Percentiles rank a stretch among this genome's conserved stretches.
phyloP scores from a whole-genome alignment of 2,113 vertebrate genomes.

The Aythya baeri region DNA sequence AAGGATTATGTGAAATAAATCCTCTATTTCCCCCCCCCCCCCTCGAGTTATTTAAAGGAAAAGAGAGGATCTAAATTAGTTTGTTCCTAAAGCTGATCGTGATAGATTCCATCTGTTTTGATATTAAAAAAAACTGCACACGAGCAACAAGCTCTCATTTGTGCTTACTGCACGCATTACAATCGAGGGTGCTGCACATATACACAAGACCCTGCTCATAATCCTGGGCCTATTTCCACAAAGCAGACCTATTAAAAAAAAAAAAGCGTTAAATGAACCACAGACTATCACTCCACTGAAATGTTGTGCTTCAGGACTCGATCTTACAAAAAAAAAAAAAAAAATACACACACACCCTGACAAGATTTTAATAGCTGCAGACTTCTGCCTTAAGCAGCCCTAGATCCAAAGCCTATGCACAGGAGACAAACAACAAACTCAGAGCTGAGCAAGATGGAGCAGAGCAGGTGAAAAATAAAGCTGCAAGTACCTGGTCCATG shows the following conservation, averaged over 20 bases:
- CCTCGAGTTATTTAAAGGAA: not conserved
- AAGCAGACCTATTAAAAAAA: not conserved
- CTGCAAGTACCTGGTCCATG: not conserved
- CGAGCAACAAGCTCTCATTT: not conserved
- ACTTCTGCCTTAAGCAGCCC: not conserved
- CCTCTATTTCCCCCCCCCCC: rapidly evolving
- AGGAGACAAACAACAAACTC: not conserved
- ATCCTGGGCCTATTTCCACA: not conserved
- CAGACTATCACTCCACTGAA: not conserved
- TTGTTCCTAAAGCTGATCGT: not conserved
- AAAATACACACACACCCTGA: rapidly evolving
- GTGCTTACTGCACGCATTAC: not conserved
- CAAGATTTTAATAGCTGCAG: not conserved
- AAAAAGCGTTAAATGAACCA: not conserved
- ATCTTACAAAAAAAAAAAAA: not conserved
- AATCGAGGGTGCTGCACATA: rapidly evolving
- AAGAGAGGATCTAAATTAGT: not conserved
- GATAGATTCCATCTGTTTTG: not conserved
- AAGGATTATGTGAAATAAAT: not conserved
- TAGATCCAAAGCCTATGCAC: not conserved
- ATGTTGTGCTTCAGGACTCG: not conserved
- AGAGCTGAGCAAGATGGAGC: not conserved
- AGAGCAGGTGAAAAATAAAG: not conserved
- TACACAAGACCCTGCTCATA: not conserved
- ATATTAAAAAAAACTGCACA: not conserved